Base-by-base conservation (phyloP, 2,888 invertebrate species). In the Psococerastis gibbosa region DNA sequence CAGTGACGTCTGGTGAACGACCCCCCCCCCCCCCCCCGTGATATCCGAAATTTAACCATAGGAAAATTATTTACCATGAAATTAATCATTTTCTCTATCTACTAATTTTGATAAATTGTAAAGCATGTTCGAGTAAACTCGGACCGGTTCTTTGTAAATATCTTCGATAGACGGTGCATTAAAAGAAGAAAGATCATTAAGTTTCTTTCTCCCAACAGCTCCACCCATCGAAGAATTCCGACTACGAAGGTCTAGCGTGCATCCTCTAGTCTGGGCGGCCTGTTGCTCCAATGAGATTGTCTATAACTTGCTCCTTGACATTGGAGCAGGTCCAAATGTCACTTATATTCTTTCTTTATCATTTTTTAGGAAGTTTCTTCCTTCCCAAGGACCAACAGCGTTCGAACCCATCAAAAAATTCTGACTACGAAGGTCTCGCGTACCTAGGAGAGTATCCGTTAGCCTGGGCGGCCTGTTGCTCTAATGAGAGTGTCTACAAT, bases 391-490 rank as follows among this genome's bases (percentile, higher is more conserved):
- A 97, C 60, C 94, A 92, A 60, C 95, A 94, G 59, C 66, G 73
- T 44, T 69, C 73, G 5, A 73, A 75, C 44, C 83, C 85, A 1
- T 71, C 75, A 0, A 77, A 79, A 51, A 74, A 75, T 53, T 91
- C 92, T 0, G 91, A 94, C 58, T 97, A 94, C 63, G 89, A 94
- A 65, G 97, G 95, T 2, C 69, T 94, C 52, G 94, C 95, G 0
- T 98, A 98, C 60, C 73, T 95, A 49, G 98, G 98, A 0, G 97
- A 98, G 60, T 95, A 88, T 59, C 95, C 97, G 0, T 63, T 98
- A 43, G 85, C 95, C 0, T 98, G 97, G 88, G 88, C 95, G 0
- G 95, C 95, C 0, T 95, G 95, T 60, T 87, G 91, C 57, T 89
- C 91, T 47, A 92, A 94, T 58, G 92, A 95, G 62, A 88, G 91